phyloP scores from a whole-genome alignment of 2,888 invertebrate genomes.

The Dinocampus coccinellae region DNA sequence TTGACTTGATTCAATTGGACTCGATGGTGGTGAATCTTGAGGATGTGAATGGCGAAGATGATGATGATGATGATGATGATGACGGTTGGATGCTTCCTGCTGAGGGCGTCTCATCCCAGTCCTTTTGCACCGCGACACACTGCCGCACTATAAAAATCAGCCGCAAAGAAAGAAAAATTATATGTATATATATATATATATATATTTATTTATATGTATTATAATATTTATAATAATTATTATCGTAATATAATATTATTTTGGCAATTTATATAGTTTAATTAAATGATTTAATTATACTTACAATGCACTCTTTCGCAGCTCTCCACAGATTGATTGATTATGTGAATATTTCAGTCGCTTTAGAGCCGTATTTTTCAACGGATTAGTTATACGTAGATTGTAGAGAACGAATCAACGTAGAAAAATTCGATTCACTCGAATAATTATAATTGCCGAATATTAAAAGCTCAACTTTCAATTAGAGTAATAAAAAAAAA shows the following conservation, averaged over 20 bases:
- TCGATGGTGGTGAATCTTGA: conserved; percentile 59
- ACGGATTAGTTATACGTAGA: conserved; percentile 39
- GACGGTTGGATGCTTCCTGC: conserved; percentile 62
- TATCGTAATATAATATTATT: too few species aligned
- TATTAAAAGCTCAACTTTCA: not conserved
- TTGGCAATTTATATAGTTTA: too few species aligned
- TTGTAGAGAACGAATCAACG: not conserved
- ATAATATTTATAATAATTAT: too few species aligned
- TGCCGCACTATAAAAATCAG: conserved; percentile 61
- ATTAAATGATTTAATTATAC: too few species aligned
- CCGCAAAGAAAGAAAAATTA: not conserved
- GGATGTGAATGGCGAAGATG: conserved; percentile 51
- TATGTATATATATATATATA: not conserved
- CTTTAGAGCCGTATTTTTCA: conserved; percentile 50
- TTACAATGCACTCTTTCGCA: conserved; percentile 71
- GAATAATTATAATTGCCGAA: not conserved
- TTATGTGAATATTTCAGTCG: conserved; percentile 61
- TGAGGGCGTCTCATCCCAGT: conserved; percentile 69
- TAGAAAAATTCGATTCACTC: conserved; percentile 15
- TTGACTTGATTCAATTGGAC: conserved; percentile 60
- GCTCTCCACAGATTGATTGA: conserved; percentile 71
- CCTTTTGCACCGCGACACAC: conserved; percentile 68
- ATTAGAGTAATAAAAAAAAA: not conserved
- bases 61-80: conserved; percentile 40
- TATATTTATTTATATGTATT: not conserved